These are phyloP conservation scores for Ryuthela nishihirai DNA, from an alignment of 2,888 invertebrate genomes.

Conservation along the genomic window DNA sequence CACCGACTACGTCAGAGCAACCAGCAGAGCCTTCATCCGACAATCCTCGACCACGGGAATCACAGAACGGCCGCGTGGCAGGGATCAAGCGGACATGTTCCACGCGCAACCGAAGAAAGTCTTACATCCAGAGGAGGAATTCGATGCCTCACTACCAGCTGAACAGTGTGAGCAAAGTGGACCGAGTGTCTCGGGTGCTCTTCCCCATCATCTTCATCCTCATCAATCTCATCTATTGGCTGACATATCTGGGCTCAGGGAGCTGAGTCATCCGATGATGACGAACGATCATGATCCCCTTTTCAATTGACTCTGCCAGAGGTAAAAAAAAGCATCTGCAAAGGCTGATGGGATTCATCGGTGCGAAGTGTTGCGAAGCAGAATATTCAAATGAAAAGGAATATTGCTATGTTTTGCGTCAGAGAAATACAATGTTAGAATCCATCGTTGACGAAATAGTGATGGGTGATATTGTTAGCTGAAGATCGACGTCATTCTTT, in stretches of 20 bases:
- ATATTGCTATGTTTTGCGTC: too few species aligned
- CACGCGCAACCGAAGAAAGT: constrained; percentile 9
- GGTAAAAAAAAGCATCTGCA: too few species aligned
- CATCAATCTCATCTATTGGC: constrained; percentile 77
- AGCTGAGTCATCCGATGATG: background rate
- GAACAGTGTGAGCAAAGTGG: constrained; percentile 77
- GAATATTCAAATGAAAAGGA: too few species aligned
- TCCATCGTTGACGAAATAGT: too few species aligned
- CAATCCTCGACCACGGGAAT: background rate
- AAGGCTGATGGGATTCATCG: too few species aligned
- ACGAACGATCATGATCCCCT: too few species aligned
- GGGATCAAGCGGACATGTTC: background rate
- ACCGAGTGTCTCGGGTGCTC: constrained; percentile 67
- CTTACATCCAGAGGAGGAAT: constrained; percentile 11
- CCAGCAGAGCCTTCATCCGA: background rate
- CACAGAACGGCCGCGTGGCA: constrained; percentile 7
- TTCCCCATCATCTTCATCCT: constrained; percentile 71
- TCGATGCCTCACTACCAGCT: constrained; percentile 46
- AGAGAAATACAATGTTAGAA: too few species aligned
- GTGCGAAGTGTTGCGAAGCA: too few species aligned
- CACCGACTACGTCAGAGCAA: background rate
- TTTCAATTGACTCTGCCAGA: too few species aligned
- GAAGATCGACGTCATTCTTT: too few species aligned
- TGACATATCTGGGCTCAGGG: constrained; percentile 59
- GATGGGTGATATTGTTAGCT: too few species aligned